Conservation (phyloP, 1,140 invertebrate genomes). For the Anoplolepis gracilipes region DNA sequence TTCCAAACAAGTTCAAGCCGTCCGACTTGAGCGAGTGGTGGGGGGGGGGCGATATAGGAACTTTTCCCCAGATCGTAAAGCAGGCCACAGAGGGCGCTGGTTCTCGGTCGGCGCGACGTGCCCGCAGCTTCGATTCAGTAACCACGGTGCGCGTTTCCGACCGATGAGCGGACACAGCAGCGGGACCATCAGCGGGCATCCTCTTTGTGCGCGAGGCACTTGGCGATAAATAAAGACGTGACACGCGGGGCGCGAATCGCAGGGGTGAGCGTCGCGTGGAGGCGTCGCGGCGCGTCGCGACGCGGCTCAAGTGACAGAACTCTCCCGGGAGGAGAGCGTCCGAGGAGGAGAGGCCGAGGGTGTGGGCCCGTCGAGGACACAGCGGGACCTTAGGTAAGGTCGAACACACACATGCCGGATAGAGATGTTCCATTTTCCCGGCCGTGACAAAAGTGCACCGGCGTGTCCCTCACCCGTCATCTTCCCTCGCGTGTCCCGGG, state of each 20-base stretch:
- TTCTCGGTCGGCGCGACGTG: constrained; percentile 68
- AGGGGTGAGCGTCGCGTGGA: constrained; percentile 37
- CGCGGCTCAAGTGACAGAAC: constrained; percentile 66
- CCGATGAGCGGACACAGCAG: constrained; percentile 2
- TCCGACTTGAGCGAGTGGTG: background rate
- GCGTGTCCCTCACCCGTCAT: too few relatives aligned
- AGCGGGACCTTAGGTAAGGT: constrained; percentile 72
- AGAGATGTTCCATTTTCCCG: too few relatives aligned
- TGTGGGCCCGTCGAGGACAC: constrained; percentile 69
- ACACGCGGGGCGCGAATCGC: background rate
- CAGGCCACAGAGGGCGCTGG: constrained; percentile 56
- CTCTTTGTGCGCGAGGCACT: constrained; percentile 49
- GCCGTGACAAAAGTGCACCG: background rate
- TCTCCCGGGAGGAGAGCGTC: constrained; percentile 40
- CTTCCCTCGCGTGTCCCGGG: too few relatives aligned
- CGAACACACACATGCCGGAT: background rate
- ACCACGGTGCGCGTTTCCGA: constrained; percentile 70
- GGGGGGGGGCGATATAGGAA: background rate
- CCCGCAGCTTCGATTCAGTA: constrained; percentile 69
- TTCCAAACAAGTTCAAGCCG: background rate
- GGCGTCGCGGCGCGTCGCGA: constrained; percentile 56
- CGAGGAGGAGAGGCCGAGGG: constrained; percentile 57
- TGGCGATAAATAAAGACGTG: background rate
- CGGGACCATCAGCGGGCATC: background rate
- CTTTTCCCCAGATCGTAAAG: background rate